Base-by-base conservation (phyloP, 2,797 vertebrate species). In the Macrochelys suwanniensis region DNA sequence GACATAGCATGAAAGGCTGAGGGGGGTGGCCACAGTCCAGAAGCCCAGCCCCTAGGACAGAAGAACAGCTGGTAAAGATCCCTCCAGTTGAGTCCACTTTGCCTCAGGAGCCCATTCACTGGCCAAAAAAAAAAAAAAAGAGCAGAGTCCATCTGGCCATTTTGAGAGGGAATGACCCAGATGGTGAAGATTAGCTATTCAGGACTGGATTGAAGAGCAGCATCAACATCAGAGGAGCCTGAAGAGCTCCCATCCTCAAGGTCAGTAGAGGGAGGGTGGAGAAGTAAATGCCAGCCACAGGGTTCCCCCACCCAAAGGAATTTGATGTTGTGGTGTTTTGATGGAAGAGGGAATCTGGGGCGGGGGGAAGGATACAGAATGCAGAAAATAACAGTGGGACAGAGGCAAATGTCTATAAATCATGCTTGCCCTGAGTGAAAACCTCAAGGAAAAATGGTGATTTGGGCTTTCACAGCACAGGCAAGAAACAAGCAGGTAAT, bases 121-220 rank as follows among this genome's bases (percentile, higher is more conserved):
- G 59, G n/a, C 25, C 82, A 93, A 89, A 37, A n/a, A 15, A 94
- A 51, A 78, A 13, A 93, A 89, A 37, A n/a, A 15, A 94, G 49
- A 78, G 16, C 23, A 12, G 11, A 59, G 92, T 92, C 92, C 90
- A 59, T 15, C 54, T 51, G 45, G 71, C 5, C 65, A 28, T 31
- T 78, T 51, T 91, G 51, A 19, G 50, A 87, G 13, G 9, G 23
- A 50, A 50, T 5, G 7, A 85, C 76, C 68, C 45, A 84, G 57
- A 74, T 7, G 13, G 54, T 78, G 31, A 94, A 88, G 59, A 90
- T 54, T 77, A 95, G 61, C 28, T 10, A 0, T 50, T 47, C 50
- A 47, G 87, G 65, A 33, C 81, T 23, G 21, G 81, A 77, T 42
- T n/a, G 61, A 91, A 80, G 78, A 89, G 26, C 49, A 80, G 13